A percentile compares a stretch with the other conserved stretches of the same genome.
phyloP scores from a whole-genome alignment of 2,113 vertebrate species.

The Aegithalos caudatus region DNA sequence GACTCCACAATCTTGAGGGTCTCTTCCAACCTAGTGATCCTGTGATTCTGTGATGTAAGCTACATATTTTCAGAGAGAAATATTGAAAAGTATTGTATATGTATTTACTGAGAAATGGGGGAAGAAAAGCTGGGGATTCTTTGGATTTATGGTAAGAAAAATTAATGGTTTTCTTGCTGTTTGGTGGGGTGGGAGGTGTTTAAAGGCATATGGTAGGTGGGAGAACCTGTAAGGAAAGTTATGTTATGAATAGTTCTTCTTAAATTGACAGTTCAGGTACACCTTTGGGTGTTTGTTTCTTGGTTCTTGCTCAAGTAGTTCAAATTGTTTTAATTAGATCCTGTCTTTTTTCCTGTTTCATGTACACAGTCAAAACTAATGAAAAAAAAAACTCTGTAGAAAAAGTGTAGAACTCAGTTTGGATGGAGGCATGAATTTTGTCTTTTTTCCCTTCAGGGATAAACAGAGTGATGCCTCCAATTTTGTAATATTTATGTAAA shows the following conservation, averaged over 20 bases:
- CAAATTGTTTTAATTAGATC: neutral
- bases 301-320: neutral
- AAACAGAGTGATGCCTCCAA: neutral
- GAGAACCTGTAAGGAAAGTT: neutral
- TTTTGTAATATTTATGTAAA: slow-evolving; percentile 10
- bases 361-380: neutral
- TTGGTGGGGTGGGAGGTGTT: neutral
- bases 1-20: neutral
- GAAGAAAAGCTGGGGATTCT: neutral
- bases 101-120: neutral
- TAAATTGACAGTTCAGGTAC: neutral
- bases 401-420: neutral
- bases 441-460: neutral
- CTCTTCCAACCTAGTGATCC: neutral
- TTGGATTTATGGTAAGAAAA: neutral
- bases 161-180: neutral
- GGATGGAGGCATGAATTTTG: neutral
- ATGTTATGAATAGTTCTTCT: neutral
- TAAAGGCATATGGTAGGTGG: neutral
- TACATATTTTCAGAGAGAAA: neutral
- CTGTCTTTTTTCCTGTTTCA: neutral
- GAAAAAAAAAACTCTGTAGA: neutral
- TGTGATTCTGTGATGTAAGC: neutral
- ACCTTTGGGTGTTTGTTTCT: neutral
- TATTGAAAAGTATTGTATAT: neutral